Evolutionary conservation across 2,113 vertebrate genomes (phyloP).

Genomic region (Osmerus mordax): DNA sequence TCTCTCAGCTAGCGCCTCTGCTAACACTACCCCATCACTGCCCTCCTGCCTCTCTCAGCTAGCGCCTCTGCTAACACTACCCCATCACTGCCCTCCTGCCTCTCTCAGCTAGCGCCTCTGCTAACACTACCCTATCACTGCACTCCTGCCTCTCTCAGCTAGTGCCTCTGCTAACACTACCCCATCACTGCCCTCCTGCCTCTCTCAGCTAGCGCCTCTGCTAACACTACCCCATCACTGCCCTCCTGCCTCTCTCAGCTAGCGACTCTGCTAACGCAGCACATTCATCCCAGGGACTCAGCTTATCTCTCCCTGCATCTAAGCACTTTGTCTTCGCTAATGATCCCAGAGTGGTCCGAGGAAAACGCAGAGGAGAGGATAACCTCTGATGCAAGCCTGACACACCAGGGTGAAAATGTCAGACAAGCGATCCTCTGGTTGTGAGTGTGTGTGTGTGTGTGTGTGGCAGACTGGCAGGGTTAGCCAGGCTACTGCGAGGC

Average conservation of each 20-base stretch:
- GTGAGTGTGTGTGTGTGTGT: neutral
- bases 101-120: no score
- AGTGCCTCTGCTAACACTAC: no score
- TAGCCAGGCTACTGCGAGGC: no score
- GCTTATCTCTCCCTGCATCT: neutral
- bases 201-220: no score
- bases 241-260: neutral
- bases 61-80: neutral
- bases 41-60: neutral
- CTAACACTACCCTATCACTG: no score
- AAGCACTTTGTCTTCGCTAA: neutral
- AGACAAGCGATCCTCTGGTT: neutral
- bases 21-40: neutral
- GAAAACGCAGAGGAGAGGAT: neutral
- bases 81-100: neutral
- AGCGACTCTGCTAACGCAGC: neutral
- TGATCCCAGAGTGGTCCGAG: neutral
- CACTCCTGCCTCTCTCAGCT: no score
- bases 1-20: no score
- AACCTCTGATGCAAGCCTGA: no score
- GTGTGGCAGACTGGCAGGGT: no score
- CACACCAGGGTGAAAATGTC: no score
- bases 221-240: neutral
- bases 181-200: no score
- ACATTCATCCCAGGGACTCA: neutral